phyloP scores from a whole-genome alignment of 2,888 invertebrate genomes.

The Phania funesta region DNA sequence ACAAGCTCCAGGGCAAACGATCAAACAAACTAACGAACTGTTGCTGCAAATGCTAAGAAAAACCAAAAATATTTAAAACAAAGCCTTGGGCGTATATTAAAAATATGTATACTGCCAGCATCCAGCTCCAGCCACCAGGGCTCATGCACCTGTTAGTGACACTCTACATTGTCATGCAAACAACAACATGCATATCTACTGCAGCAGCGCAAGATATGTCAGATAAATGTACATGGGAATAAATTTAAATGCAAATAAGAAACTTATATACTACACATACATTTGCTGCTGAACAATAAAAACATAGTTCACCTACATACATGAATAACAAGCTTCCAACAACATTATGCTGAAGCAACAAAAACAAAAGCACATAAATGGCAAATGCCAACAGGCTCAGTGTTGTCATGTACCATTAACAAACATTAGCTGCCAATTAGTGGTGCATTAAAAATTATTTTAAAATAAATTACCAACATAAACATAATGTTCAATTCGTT shows the following conservation, averaged over 20 bases:
- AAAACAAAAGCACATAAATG: too few relatives aligned
- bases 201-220: background rate
- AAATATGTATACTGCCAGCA: too few relatives aligned
- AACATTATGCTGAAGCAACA: too few relatives aligned
- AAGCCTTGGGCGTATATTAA: background rate
- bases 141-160: too few relatives aligned
- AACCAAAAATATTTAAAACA: too few relatives aligned
- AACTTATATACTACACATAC: background rate
- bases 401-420: conserved; percentile 65
- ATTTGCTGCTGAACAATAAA: background rate
- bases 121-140: too few relatives aligned
- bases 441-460: conserved; percentile 66
- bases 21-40: background rate
- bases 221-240: background rate
- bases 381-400: conserved; percentile 39
- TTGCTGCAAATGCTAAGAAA: conserved; percentile 10
- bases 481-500: conserved; percentile 56
- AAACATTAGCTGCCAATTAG: conserved; percentile 68
- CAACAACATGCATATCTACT: background rate
- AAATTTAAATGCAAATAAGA: background rate
- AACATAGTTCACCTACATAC: background rate
- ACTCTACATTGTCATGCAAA: background rate
- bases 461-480: conserved; percentile 64
- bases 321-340: background rate
- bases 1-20: conserved; percentile 43